Percentiles rank a stretch among this genome's conserved stretches.
phyloP scores from a whole-genome alignment of 2,888 invertebrate genomes.

The Anarsia innoxiella region DNA sequence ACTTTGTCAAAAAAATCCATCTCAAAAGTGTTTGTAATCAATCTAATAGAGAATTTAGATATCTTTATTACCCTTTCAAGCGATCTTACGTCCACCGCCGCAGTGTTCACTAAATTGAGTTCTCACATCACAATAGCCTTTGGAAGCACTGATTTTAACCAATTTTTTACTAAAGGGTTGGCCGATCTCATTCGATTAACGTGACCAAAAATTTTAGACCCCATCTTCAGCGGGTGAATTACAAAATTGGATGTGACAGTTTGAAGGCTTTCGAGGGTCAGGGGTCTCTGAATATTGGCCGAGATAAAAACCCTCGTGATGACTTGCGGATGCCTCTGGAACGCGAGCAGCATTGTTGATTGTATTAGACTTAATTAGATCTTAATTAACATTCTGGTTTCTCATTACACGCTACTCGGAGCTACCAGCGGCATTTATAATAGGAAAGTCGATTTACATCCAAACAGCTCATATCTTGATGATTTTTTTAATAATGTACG shows the following conservation, averaged over 20 bases:
- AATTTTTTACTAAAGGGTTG: constrained; percentile 72
- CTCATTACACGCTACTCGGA: constrained; percentile 72
- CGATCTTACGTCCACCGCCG: constrained; percentile 47
- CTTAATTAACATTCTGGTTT: constrained; percentile 75
- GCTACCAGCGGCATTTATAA: constrained; percentile 62
- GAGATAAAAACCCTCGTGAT: constrained; percentile 48
- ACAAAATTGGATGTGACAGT: constrained; percentile 19
- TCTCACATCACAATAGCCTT: constrained; percentile 69
- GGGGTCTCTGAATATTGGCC: constrained; percentile 41
- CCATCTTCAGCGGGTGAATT: constrained; percentile 14
- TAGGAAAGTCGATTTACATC: constrained; percentile 66
- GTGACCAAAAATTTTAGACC: constrained; percentile 39
- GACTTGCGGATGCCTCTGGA: constrained; percentile 70
- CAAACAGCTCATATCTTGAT: constrained; percentile 52
- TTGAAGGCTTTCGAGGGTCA: constrained; percentile 37
- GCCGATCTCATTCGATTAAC: constrained; percentile 70
- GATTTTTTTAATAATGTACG: constrained; percentile 49
- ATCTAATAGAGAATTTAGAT: constrained; percentile 28
- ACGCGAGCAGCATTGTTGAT: constrained; percentile 72
- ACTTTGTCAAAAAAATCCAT: too few relatives aligned
- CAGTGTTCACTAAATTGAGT: constrained; percentile 67
- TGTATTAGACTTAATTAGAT: constrained; percentile 75
- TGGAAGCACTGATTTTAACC: constrained; percentile 63
- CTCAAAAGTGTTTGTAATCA: constrained; percentile 5
- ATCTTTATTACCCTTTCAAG: constrained; percentile 58